Evolutionary conservation across 92 coral and sea anemone species (phyloP).

Genomic region (Phenganax marumi): DNA sequence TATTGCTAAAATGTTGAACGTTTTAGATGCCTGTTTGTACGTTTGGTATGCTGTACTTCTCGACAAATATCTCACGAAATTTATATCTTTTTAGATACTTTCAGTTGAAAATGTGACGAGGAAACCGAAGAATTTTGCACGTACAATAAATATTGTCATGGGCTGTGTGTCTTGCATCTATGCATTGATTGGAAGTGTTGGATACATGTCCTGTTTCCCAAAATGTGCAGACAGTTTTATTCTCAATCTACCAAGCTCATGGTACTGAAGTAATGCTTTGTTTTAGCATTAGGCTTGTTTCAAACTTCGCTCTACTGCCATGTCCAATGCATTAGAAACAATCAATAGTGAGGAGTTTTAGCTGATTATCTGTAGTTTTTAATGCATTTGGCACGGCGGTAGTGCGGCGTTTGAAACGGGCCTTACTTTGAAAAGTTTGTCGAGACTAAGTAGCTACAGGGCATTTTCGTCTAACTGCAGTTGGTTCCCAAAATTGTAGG

Average conservation of each 20-base stretch:
- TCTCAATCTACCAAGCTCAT: constrained; percentile 16
- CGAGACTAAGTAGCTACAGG: too few relatives aligned
- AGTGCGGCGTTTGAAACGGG: too few relatives aligned
- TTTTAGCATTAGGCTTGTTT: neutral
- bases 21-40: too few relatives aligned
- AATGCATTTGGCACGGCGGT: too few relatives aligned
- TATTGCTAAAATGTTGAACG: neutral
- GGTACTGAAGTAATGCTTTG: neutral
- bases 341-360: too few relatives aligned
- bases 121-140: neutral
- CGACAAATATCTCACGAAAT: too few relatives aligned
- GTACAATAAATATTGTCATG: constrained; percentile 16
- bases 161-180: neutral
- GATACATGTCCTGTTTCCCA: constrained; percentile 5
- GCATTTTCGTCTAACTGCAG: neutral
- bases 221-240: constrained; percentile 24
- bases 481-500: too few relatives aligned
- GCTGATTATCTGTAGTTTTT: too few relatives aligned
- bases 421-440: too few relatives aligned
- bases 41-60: too few relatives aligned
- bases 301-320: neutral
- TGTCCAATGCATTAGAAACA: too few relatives aligned
- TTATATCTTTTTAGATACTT: constrained; percentile 19
- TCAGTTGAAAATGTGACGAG: constrained; percentile 21
- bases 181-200: neutral